phyloP scores from a whole-genome alignment of 2,797 vertebrate genomes.

The Menidia menidia region DNA sequence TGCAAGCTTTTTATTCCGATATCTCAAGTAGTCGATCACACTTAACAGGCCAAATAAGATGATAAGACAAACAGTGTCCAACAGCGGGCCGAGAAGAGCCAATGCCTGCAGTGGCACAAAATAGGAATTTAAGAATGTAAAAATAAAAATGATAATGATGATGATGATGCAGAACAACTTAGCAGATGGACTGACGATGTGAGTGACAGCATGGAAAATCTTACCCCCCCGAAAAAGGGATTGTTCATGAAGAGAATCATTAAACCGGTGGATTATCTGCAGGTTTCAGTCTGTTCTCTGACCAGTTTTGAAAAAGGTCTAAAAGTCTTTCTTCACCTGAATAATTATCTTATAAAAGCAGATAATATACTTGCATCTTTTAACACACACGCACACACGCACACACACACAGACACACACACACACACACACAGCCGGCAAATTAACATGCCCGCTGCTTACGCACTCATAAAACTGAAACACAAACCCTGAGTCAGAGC shows the following conservation, averaged over 20 bases:
- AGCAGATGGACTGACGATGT: slow-evolving; percentile 2
- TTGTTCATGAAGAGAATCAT: slow-evolving; percentile 25
- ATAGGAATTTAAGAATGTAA: slow-evolving; percentile 11
- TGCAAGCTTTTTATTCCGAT: slow-evolving; percentile 27
- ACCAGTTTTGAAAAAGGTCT: slow-evolving; percentile 31
- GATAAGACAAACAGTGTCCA: slow-evolving; percentile 31
- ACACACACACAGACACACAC: slow-evolving; percentile 28
- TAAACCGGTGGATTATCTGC: slow-evolving; percentile 13
- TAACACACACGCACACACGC: slow-evolving; percentile 13
- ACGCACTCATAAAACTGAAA: slow-evolving; percentile 12
- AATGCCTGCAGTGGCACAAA: slow-evolving; percentile 9
- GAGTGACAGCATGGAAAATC: slow-evolving; percentile 41
- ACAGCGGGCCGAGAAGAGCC: slow-evolving; percentile 6
- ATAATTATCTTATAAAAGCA: slow-evolving; percentile 26
- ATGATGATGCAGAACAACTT: slow-evolving; percentile 1
- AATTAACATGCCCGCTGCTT: slow-evolving; percentile 10
- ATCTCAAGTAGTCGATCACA: slow-evolving; percentile 51
- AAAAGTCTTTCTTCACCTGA: slow-evolving; percentile 30
- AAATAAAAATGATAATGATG: slow-evolving; percentile 1
- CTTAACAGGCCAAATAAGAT: slow-evolving; percentile 5
- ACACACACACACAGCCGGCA: slow-evolving; percentile 1
- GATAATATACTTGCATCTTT: slow-evolving; percentile 18
- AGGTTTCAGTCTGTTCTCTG: slow-evolving; percentile 16
- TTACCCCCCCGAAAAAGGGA: slow-evolving; percentile 19
- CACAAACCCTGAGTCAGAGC: too few species aligned